Base-by-base conservation (phyloP, 2,888 invertebrate genomes). In the Trisateles emortualis region DNA sequence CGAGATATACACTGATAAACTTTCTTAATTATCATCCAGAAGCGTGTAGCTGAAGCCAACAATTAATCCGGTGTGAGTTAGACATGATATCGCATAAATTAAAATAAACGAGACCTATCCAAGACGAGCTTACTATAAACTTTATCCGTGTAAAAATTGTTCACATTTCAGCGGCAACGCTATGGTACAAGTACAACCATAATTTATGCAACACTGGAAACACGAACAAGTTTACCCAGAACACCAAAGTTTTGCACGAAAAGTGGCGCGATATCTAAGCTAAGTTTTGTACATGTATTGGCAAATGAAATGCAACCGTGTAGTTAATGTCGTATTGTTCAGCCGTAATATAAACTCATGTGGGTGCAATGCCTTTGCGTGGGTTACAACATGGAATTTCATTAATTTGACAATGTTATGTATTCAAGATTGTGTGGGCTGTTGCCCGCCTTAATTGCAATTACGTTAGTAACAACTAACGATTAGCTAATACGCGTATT, bases 71-170 rank as follows among this genome's bases (percentile, higher is more conserved):
- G 52, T 47, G 55, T 45, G 51, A 62, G 68, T n/a, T 56, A 57
- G 64, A 52, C 70, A 69, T 74, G 74, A 72, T 76, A 67, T 55
- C 64, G 74, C 74, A 81, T 79, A 79, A 77, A 77, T 79, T 74
- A 64, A 57, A 59, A 57, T 65, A 54, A 67, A 59, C 41, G 48
- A 45, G 45, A 56, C 69, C 56, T 38, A 19, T n/a, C 44, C 38
- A 51, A 42, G 32, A 50, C 52, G 41, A 53, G 61, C 36, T 39
- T 44, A 42, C 16, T 53, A 40, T 50, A 51, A 59, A 61, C 59
- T 65, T 62, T 57, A 57, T 57, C 49, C 33, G 17, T 41, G 46
- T 58, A 49, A 64, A 68, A 52, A 63, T 50, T 55, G 48, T 32
- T 56, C 49, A 50, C 36, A 52, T 52, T 61, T 49, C 55, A 49